Conservation (phyloP, 2,888 invertebrate genomes). For the Drosophila maculinotata region DNA sequence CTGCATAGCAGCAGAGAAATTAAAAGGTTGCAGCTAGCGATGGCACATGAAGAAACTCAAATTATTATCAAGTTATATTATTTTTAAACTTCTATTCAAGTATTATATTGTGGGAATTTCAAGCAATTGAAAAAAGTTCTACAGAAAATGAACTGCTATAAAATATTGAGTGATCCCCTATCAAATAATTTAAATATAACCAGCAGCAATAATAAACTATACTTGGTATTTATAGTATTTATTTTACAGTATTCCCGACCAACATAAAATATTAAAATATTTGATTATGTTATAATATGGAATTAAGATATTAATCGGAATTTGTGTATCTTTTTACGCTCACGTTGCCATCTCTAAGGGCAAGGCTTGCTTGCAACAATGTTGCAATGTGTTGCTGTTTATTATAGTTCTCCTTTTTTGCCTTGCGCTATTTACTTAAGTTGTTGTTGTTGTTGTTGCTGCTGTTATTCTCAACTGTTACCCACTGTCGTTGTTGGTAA, state of each 20-base stretch:
- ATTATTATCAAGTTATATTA: too few relatives aligned
- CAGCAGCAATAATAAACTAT: conserved; percentile 1
- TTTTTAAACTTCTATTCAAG: too few relatives aligned
- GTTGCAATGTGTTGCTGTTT: conserved; percentile 63
- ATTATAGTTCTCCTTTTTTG: conserved; percentile 34
- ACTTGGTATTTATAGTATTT: not conserved
- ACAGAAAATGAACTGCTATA: not conserved
- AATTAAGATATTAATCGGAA: not conserved
- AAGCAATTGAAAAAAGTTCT: not conserved
- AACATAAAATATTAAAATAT: too few relatives aligned
- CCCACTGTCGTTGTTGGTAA: conserved; percentile 57
- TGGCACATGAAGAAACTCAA: conserved; percentile 7
- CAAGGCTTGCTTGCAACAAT: conserved; percentile 42
- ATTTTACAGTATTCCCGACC: too few relatives aligned
- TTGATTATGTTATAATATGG: too few relatives aligned
- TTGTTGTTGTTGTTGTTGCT: conserved; percentile 32
- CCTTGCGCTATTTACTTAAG: conserved; percentile 59
- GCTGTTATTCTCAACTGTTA: conserved; percentile 21
- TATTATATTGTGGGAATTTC: not conserved
- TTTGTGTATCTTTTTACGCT: conserved; percentile 1
- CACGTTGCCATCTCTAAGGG: conserved; percentile 56
- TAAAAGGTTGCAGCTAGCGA: conserved; percentile 16
- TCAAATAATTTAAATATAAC: conserved; percentile 2
- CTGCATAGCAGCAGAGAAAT: conserved; percentile 14
- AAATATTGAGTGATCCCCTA: not conserved